A percentile compares a stretch with the other conserved stretches of the same genome.
Conservation (phyloP, 1,140 invertebrate genomes). For the Ceratoteleas bidentatus region DNA sequence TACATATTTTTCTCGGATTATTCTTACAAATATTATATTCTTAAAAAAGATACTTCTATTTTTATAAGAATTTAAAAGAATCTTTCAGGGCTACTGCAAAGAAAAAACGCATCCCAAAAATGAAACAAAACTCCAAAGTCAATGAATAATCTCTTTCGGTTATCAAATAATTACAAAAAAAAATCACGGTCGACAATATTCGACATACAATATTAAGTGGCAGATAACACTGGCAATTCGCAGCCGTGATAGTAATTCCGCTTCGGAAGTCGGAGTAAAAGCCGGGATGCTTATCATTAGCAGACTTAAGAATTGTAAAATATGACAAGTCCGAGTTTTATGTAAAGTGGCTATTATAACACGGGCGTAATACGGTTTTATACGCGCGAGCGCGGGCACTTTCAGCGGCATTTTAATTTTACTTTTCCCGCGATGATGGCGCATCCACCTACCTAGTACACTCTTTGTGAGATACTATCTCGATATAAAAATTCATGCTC, state of each 20-base stretch:
- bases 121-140: no score
- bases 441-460: slow-evolving; percentile 57
- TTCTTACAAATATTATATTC: no score
- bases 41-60: no score
- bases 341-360: slow-evolving; percentile 56
- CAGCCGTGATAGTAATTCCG: slow-evolving; percentile 26
- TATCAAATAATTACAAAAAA: no score
- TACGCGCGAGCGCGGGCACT: slow-evolving; percentile 17
- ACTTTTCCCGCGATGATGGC: slow-evolving; percentile 64
- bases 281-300: slow-evolving; percentile 38
- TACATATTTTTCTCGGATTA: no score
- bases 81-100: no score
- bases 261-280: slow-evolving; percentile 34
- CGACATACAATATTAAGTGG: no score
- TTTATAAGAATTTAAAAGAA: no score
- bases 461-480: slow-evolving; percentile 73
- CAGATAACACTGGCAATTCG: slow-evolving; percentile 6
- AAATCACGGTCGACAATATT: no score
- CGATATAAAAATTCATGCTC: slow-evolving; percentile 79
- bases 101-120: no score
- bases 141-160: no score
- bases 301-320: slow-evolving; percentile 47
- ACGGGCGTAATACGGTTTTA: slow-evolving; percentile 49
- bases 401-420: slow-evolving; percentile 62
- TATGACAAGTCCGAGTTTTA: slow-evolving; percentile 41